Evolutionary conservation across 2,888 invertebrate species (phyloP).

Genomic region (Caenorhabditis sulstoni): DNA sequence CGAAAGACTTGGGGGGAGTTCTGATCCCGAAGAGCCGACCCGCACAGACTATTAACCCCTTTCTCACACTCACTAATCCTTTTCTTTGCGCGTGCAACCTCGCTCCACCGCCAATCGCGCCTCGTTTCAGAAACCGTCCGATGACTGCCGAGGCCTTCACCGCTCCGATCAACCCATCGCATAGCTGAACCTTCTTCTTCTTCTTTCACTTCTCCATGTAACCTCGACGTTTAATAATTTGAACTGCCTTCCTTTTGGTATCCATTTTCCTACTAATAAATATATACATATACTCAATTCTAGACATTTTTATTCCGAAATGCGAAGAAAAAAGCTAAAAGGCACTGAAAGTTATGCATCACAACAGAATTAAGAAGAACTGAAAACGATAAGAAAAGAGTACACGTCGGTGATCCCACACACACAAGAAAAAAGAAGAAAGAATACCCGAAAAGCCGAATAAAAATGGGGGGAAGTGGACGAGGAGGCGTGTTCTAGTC

Average conservation of each 20-base stretch:
- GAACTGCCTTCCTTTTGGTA: not conserved
- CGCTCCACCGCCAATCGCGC: conserved; percentile 1
- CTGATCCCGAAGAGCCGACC: too few species aligned
- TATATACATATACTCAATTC: not conserved
- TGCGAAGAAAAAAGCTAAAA: conserved; percentile 17
- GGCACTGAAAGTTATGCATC: conserved; percentile 18
- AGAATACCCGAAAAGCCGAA: conserved; percentile 35
- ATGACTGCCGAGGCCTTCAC: conserved; percentile 80
- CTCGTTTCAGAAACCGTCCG: conserved; percentile 78
- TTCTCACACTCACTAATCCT: not conserved
- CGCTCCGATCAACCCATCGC: conserved; percentile 80
- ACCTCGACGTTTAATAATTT: not conserved
- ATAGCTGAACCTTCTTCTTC: conserved; percentile 61
- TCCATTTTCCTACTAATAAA: conserved; percentile 30
- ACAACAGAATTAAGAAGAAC: conserved; percentile 17
- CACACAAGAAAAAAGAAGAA: too few species aligned
- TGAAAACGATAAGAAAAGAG: conserved; percentile 32
- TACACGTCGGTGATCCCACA: conserved; percentile 52
- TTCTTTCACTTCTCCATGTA: conserved; percentile 9
- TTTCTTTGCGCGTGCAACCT: not conserved
- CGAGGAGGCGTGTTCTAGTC: conserved; percentile 1
- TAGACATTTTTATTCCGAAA: conserved; percentile 11
- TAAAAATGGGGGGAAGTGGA: conserved; percentile 3
- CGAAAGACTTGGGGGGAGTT: too few species aligned
- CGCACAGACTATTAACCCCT: too few species aligned